Evolutionary conservation across 2,797 vertebrate species (phyloP), one percentile per base, ranked within the genome.

Genomic region (Lacerta viridis): DNA sequence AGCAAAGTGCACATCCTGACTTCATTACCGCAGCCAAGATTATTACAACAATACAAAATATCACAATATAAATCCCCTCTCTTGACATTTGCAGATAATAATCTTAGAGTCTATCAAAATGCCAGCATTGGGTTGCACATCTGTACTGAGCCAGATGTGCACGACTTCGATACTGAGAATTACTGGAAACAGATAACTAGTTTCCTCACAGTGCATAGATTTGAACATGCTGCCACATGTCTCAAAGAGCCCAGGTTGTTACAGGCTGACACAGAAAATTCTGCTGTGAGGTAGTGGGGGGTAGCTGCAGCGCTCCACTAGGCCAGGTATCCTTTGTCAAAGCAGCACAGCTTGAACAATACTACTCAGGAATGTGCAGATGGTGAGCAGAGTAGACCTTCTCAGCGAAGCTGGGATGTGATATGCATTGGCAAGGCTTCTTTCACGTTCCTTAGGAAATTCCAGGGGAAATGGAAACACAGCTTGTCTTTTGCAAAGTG

Each of bases 1-100:
- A 95, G 76, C 71, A 90, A 95, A 94, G 88, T 92, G 68, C 74
- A 79, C 88, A 93, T 95, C 93, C 93, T 92, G 84, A 93, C 89
- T 87, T 74, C 91, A 92, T 92, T 93, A 90, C 41, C 59, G 46
- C 25, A 90, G 59, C 41, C 33, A 91, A 90, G 88, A 93, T 83
- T 88, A 81, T 68, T 95, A 90, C 11, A 93, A 76, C 59, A 92
- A 88, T 83, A 91, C 90, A 94, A 93, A 92, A 91, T 92, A 93
- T 87, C 85, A 93, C 46, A 83, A n/a, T 64, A 93, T 90, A 94
- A 95, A 93, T 92, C 43, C 89, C 41, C 20, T 90, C 91, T 88
- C 64, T 46, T 95, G 84, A 91, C 84, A 91, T 94, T 91, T 93
- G 89, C 85, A 90, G 66, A 87, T 93, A 84, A 91, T 80, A 29